These are phyloP conservation scores for Halcyon smyrnensis DNA, from an alignment of 2,797 vertebrate genomes.

Conservation along the genomic window DNA sequence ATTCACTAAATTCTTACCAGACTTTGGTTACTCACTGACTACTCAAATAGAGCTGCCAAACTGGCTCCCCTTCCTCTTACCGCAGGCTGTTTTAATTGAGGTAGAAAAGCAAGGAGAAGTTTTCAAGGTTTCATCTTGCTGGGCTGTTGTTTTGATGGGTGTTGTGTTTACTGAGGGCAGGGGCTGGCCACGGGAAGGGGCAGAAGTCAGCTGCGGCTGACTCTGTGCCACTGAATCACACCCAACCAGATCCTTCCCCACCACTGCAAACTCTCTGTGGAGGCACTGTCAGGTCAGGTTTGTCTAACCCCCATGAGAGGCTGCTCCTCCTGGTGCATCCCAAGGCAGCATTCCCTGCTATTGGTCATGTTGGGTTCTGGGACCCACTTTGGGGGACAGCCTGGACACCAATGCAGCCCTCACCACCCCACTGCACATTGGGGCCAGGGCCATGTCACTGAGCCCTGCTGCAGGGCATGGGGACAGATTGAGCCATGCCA, in stretches of 20 bases:
- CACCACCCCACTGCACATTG: not conserved
- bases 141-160: not conserved
- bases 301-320: fast-evolving
- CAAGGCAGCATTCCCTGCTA: not conserved
- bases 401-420: fast-evolving
- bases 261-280: not conserved
- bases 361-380: fast-evolving
- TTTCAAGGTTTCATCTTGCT: not conserved
- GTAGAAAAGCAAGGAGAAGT: not conserved
- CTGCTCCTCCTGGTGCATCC: not conserved
- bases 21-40: not conserved
- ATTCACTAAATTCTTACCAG: not conserved
- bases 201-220: not conserved
- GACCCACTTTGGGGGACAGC: not conserved
- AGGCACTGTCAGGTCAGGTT: not conserved
- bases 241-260: fast-evolving
- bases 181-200: fast-evolving
- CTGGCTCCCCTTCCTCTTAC: not conserved
- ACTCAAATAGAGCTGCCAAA: not conserved
- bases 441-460: fast-evolving
- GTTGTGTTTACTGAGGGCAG: not conserved
- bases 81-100: fast-evolving
- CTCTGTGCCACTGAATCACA: not conserved
- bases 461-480: not conserved
- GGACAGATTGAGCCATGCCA: not conserved